phyloP scores from a whole-genome alignment of 1,140 invertebrate species.

The Dreissena polymorpha region DNA sequence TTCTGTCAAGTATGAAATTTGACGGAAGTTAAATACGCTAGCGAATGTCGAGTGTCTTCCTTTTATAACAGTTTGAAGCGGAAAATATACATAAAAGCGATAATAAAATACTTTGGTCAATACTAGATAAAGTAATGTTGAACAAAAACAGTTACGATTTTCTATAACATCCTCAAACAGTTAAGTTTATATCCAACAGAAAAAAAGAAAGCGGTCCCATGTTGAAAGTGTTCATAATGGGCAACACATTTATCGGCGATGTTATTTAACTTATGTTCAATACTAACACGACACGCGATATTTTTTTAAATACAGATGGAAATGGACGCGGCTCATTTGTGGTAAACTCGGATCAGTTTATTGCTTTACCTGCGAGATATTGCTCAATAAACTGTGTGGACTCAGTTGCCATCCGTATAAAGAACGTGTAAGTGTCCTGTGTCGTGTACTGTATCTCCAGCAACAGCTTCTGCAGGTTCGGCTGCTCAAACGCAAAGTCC shows the following conservation, averaged over 20 bases:
- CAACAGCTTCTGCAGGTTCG: slow-evolving; percentile 52
- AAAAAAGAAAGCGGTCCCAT: neutral
- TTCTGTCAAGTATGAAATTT: too few relatives aligned
- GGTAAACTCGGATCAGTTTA: too few relatives aligned
- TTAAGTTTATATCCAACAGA: neutral
- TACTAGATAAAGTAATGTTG: too few relatives aligned
- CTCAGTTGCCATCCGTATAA: slow-evolving; percentile 41
- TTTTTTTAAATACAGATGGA: slow-evolving; percentile 10
- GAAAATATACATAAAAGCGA: too few relatives aligned
- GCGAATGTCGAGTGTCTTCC: too few relatives aligned
- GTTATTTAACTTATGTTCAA: neutral
- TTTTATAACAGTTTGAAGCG: too few relatives aligned
- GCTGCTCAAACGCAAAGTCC: slow-evolving; percentile 35
- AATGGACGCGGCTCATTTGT: neutral
- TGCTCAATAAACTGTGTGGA: neutral
- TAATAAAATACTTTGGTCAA: too few relatives aligned
- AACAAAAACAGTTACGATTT: too few relatives aligned
- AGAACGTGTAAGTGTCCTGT: slow-evolving; percentile 49
- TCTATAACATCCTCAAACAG: neutral
- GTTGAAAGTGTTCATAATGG: neutral
- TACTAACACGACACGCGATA: neutral
- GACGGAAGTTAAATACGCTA: too few relatives aligned
- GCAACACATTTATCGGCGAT: neutral
- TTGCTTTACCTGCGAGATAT: too few relatives aligned
- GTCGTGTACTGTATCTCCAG: slow-evolving; percentile 29